Evolutionary conservation across 2,797 vertebrate species (phyloP).

Genomic region (Onychomys leucogaster): DNA sequence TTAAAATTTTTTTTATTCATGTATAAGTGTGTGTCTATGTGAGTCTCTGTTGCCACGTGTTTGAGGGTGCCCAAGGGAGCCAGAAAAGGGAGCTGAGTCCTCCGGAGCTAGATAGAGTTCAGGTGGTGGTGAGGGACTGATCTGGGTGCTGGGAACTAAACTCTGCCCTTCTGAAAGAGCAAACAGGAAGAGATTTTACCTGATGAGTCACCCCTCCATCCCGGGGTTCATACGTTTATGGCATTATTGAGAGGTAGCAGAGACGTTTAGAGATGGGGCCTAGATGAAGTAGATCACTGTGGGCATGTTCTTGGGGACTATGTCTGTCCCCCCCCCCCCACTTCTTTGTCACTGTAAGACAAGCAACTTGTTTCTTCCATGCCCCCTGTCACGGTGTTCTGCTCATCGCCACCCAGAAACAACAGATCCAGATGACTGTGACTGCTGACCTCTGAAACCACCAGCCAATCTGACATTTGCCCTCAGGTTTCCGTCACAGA

Average conservation of each 20-base stretch:
- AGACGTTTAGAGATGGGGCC: background rate
- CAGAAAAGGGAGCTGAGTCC: background rate
- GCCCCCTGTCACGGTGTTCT: too few species aligned
- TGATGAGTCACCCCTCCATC: background rate
- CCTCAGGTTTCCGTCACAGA: too few species aligned
- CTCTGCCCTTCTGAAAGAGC: background rate
- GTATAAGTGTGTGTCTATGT: too few species aligned
- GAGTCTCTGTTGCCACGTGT: background rate
- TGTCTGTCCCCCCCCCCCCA: background rate
- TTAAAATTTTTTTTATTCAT: background rate
- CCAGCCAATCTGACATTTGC: background rate
- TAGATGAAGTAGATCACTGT: background rate
- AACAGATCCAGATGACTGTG: background rate
- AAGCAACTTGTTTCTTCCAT: background rate
- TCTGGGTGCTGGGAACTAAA: background rate
- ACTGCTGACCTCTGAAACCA: background rate
- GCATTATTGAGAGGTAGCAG: too few species aligned
- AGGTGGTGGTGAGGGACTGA: accelerated
- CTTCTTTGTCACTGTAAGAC: background rate
- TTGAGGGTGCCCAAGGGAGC: background rate
- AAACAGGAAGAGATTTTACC: background rate
- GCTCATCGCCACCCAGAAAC: background rate
- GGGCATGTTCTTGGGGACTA: background rate
- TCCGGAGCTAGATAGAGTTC: background rate
- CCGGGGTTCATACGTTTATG: background rate